These are phyloP conservation scores for Aphrophora alni DNA, from an alignment of 2,888 invertebrate genomes.

Conservation along the genomic window DNA sequence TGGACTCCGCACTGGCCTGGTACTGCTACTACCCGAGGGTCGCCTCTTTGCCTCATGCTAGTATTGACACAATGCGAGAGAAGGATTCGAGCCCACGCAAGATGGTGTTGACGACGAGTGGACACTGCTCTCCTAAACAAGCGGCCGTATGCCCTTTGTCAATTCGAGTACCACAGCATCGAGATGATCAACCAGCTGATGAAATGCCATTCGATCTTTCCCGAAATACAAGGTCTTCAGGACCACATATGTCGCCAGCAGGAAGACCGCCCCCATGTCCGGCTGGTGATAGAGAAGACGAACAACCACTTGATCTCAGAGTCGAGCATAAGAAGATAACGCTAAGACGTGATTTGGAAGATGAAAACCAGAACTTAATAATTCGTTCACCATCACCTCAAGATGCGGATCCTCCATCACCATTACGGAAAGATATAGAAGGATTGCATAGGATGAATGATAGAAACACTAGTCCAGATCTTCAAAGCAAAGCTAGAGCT, in stretches of 20 bases:
- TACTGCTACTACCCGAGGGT: conserved; percentile 60
- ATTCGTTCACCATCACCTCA: conserved; percentile 53
- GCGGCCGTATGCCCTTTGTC: conserved; percentile 74
- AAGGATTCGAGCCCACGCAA: conserved; percentile 92
- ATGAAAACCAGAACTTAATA: conserved; percentile 87
- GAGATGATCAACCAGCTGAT: conserved; percentile 50
- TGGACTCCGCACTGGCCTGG: conserved; percentile 69
- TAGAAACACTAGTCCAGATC: conserved; percentile 50
- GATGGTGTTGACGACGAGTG: conserved; percentile 68
- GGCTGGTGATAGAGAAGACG: conserved; percentile 58
- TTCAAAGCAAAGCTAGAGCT: conserved; percentile 54
- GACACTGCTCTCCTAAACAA: conserved; percentile 74
- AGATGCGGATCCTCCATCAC: conserved; percentile 35
- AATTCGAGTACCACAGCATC: conserved; percentile 63
- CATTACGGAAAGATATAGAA: conserved; percentile 54
- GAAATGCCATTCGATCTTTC: conserved; percentile 75
- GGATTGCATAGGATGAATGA: conserved; percentile 55
- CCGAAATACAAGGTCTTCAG: conserved; percentile 53
- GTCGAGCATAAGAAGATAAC: conserved; percentile 79
- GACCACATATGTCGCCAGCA: conserved; percentile 53
- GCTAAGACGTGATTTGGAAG: conserved; percentile 68
- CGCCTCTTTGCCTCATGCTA: conserved; percentile 59
- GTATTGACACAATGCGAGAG: conserved; percentile 74
- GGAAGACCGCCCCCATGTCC: conserved; percentile 59
- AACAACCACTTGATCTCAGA: conserved; percentile 88